Evolutionary conservation across 2,888 invertebrate species (phyloP), one percentile per base, ranked within the genome.

Genomic region (Hermaeophaga mercurialis): DNA sequence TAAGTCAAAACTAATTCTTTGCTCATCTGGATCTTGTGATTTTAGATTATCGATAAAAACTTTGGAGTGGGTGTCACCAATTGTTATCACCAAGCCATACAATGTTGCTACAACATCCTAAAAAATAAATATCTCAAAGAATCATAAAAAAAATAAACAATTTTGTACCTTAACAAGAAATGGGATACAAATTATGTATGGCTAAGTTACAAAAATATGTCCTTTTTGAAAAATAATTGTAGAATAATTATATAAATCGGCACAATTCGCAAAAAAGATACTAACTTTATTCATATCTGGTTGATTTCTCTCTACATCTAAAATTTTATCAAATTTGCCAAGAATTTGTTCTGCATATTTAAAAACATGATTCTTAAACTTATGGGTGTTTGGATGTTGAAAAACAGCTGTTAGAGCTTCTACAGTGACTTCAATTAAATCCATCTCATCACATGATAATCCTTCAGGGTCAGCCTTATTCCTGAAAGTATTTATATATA

Each of bases 21-120:
- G 80, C 34, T 83, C 80, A 46, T 80, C 76, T 3, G 77, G 74
- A 56, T 80, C 79, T 11, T 79, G 78, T 1, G 78, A 78, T 18
- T 80, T 72, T 1, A 85, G 69, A 53, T 81, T 80, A 9, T 82
- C 73, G 12, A 87, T 76, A 15, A 88, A 76, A 31, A 77, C 65
- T 64, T 77, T 65, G 1, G 88, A 82, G 77, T 92, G 90, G 11
- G 85, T 83, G 71, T 91, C 91, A 17, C 86, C 87, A 2, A 89
- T 78, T 1, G 86, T 83, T 15, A 89, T 85, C 63, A 88, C 82
- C 64, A 89, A 79, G 12, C 86, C 85, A 68, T 88, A 86, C 45
- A 89, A 78, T 44, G 83, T 84, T 0, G 85, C 82, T 11, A 88
- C 78, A 28, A 89, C 80, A 68, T 93, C 92, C 88, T 89, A 75